Evolutionary conservation across 2,797 vertebrate species (phyloP).

Genomic region (Malurus splendens): DNA sequence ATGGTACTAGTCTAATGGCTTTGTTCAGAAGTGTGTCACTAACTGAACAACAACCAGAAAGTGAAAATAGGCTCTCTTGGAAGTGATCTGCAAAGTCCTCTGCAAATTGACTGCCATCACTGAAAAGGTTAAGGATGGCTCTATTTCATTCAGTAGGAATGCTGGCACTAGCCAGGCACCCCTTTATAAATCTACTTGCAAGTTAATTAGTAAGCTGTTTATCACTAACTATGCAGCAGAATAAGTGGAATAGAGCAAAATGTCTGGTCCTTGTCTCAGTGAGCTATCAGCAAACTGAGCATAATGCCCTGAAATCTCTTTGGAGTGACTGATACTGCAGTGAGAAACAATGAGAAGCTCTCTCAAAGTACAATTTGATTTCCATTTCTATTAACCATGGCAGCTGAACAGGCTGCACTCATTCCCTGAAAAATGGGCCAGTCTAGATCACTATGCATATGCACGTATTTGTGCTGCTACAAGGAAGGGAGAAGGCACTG

Average conservation of each 20-base stretch:
- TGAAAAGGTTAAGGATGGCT: not conserved
- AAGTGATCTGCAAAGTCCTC: not conserved
- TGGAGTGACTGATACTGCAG: not conserved
- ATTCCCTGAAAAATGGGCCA: not conserved
- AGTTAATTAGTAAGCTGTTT: not conserved
- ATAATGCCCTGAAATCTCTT: not conserved
- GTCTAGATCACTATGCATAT: not conserved
- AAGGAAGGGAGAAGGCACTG: not conserved
- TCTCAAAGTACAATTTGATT: not conserved
- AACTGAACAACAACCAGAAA: not conserved
- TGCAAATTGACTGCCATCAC: not conserved
- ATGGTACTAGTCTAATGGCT: not conserved
- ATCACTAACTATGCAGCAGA: not conserved
- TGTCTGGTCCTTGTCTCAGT: not conserved
- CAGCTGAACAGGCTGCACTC: not conserved
- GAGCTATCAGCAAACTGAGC: not conserved
- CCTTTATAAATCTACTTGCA: not conserved
- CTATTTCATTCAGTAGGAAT: not conserved
- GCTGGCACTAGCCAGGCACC: not conserved
- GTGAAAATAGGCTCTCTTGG: not conserved
- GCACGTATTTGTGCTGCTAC: rapidly evolving
- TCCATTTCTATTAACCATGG: not conserved
- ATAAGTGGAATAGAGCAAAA: not conserved
- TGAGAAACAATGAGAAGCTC: not conserved
- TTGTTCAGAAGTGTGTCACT: not conserved